These are phyloP conservation scores for Ornithorhynchus anatinus DNA, from an alignment of 2,113 vertebrate species.

Conservation along the genomic window DNA sequence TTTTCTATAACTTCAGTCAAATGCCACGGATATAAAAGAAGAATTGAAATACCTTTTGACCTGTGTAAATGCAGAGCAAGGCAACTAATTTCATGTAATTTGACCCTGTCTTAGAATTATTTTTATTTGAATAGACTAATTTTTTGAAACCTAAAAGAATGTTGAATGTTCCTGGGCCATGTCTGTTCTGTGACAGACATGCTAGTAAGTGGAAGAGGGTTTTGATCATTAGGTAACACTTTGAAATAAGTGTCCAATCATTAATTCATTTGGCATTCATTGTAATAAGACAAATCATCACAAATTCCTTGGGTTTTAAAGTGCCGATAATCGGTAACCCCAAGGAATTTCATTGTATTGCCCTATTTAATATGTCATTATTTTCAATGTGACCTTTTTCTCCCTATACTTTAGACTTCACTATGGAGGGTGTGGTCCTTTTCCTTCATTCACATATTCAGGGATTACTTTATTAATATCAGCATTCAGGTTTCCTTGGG, in stretches of 20 bases:
- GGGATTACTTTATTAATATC: background rate
- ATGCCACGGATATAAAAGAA: too few species aligned
- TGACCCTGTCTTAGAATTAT: background rate
- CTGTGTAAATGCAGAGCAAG: background rate
- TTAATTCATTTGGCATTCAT: constrained; percentile 68
- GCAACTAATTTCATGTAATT: background rate
- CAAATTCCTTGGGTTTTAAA: constrained; percentile 60
- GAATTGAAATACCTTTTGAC: too few species aligned
- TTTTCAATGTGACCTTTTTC: constrained; percentile 39
- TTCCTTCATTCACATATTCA: background rate
- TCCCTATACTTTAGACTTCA: background rate
- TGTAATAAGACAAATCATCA: constrained; percentile 66
- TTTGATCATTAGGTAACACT: constrained; percentile 60
- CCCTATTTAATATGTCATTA: constrained; percentile 57
- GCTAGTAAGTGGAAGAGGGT: constrained; percentile 35
- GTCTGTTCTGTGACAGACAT: constrained; percentile 20
- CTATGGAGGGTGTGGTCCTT: background rate
- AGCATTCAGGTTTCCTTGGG: background rate
- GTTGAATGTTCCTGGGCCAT: constrained; percentile 21
- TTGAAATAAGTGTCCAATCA: constrained; percentile 64
- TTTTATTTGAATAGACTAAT: constrained; percentile 11
- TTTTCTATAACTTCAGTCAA: too few species aligned
- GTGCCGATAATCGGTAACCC: constrained; percentile 60
- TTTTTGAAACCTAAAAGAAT: background rate
- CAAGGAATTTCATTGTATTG: constrained; percentile 52